phyloP scores from a whole-genome alignment of 2,113 vertebrate species.

The Sialia sialis region DNA sequence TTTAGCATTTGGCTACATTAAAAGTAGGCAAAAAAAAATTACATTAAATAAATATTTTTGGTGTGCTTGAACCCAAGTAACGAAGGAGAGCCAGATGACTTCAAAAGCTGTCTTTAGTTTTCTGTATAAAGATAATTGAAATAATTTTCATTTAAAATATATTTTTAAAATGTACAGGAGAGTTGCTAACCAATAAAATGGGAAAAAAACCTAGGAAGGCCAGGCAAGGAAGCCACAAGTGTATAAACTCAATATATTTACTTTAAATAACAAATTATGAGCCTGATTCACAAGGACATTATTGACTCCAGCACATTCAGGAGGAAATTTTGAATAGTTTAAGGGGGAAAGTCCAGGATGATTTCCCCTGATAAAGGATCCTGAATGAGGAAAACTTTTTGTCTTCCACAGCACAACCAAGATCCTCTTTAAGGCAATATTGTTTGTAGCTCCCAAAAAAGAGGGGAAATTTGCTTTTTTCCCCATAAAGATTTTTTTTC shows the following conservation, averaged over 20 bases:
- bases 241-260: background rate
- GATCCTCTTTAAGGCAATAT: background rate
- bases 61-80: background rate
- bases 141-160: background rate
- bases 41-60: background rate
- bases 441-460: rapidly evolving
- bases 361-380: background rate
- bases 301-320: rapidly evolving
- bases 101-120: background rate
- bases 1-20: background rate
- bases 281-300: background rate
- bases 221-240: background rate
- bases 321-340: background rate
- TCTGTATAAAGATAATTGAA: background rate
- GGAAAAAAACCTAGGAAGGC: background rate
- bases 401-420: background rate
- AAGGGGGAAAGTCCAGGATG: background rate
- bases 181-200: background rate
- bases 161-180: background rate
- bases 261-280: background rate
- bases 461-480: background rate
- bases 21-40: background rate
- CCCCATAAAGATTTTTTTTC: rapidly evolving
- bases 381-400: background rate
- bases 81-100: background rate